phyloP scores from a whole-genome alignment of 2,113 vertebrate species.

The Peromyscus polionotus region DNA sequence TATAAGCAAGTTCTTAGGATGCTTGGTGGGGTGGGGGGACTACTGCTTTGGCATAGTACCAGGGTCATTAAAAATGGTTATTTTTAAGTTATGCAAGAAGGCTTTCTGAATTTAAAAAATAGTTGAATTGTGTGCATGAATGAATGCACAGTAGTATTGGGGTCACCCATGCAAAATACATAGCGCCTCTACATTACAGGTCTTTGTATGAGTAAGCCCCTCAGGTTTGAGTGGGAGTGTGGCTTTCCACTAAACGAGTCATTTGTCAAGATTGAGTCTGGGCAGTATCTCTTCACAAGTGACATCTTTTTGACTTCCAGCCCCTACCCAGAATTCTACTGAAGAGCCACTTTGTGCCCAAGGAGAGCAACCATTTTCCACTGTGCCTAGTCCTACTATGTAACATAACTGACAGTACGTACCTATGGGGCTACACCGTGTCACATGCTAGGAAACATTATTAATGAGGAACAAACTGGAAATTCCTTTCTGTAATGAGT shows the following conservation, averaged over 20 bases:
- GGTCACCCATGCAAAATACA: neutral
- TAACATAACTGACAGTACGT: neutral
- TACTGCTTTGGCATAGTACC: neutral
- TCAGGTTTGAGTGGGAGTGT: neutral
- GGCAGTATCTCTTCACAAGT: neutral
- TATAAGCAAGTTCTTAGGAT: neutral
- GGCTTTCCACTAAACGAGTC: neutral
- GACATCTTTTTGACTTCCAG: neutral
- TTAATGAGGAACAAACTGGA: neutral
- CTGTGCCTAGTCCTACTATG: neutral
- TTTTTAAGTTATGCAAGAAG: slow-evolving; percentile 33
- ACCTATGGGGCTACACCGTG: neutral
- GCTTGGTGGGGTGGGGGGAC: neutral
- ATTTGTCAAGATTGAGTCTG: neutral
- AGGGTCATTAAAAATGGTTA: neutral
- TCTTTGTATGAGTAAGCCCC: neutral
- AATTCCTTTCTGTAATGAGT: neutral
- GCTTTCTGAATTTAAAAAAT: neutral
- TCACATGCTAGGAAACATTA: neutral
- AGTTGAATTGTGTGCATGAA: neutral
- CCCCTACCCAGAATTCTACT: neutral
- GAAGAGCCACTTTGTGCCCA: neutral
- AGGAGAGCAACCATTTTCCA: neutral
- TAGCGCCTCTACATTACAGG: neutral
- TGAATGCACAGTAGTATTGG: neutral